Base-by-base conservation (phyloP, 1,140 invertebrate genomes). In the Zophobas atratus region DNA sequence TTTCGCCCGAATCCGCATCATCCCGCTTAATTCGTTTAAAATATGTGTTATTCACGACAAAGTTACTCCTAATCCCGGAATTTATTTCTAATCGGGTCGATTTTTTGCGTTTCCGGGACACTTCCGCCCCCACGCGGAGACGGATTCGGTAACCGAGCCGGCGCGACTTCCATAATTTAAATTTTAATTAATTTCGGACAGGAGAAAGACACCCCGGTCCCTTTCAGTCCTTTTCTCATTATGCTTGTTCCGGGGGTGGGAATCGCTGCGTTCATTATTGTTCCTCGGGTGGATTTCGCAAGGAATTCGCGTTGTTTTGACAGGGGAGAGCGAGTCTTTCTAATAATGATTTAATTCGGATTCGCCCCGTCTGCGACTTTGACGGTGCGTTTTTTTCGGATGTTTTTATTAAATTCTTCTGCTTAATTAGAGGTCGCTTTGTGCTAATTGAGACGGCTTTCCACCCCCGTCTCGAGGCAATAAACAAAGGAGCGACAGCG, bases 391-490 rank as follows among this genome's bases (percentile, higher is more conserved):
- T 32, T 38, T 38, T 43, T 67, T 60, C n/a, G 35, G 36, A 6
- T 39, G 33, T 60, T 67, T 63, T 63, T 63, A 43, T 67, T 38
- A 67, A 67, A 67, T 67, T 67, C 33, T 67, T 67, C 39, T 20
- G 8, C 60, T 67, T 67, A 67, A 67, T 67, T 67, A 67, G 60
- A 43, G 60, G 60, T 67, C 60, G 60, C 60, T 67, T 67, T 67
- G 60, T 67, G 60, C 60, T 67, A 67, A 67, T 67, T 67, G 60
- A 67, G 60, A 67, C 60, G 60, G 39, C n/a, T 67, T 67, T 67
- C 39, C 39, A n/a, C 57, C 35, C 57, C 38, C 34, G 43, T 46
- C 8, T 46, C 43, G 43, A 46, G 20, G 34, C 34, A 57, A 57
- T 57, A 39, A 63, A 63, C 57, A 63, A 63, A 63, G 57, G 39